These are phyloP conservation scores for Monopterus albus DNA, from an alignment of 2,113 vertebrate species.

Conservation along the genomic window DNA sequence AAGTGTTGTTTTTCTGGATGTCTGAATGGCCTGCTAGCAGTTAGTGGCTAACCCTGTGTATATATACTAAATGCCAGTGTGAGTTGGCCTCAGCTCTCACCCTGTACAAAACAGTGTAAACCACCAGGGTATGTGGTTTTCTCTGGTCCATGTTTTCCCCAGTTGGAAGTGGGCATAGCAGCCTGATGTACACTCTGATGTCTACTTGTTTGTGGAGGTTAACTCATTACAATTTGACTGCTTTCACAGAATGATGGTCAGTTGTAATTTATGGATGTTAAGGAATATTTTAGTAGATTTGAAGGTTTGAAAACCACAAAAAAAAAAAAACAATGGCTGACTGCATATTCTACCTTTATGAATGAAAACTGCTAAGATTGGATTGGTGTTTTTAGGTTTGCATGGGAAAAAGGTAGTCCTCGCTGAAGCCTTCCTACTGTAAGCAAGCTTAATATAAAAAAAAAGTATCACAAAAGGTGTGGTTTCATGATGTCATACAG, in stretches of 20 bases:
- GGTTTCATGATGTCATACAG: constrained; percentile 67
- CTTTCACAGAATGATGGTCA: constrained; percentile 43
- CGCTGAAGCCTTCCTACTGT: background rate
- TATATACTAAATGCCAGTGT: constrained; percentile 75
- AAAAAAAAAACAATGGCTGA: constrained; percentile 32
- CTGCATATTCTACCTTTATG: constrained; percentile 36
- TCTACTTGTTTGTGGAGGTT: constrained; percentile 66
- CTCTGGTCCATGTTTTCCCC: constrained; percentile 67
- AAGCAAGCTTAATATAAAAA: constrained; percentile 11
- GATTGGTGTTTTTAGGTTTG: constrained; percentile 1
- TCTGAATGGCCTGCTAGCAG: constrained; percentile 75
- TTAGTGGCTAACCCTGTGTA: constrained; percentile 81
- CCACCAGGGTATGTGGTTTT: constrained; percentile 70
- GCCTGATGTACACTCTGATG: constrained; percentile 63
- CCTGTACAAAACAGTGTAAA: constrained; percentile 77
- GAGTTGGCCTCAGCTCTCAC: constrained; percentile 72
- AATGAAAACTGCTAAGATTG: background rate
- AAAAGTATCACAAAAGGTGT: constrained; percentile 21
- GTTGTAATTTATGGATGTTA: constrained; percentile 35
- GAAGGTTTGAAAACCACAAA: constrained; percentile 35
- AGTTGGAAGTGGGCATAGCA: constrained; percentile 71
- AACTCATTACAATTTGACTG: constrained; percentile 39
- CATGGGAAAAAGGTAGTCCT: background rate
- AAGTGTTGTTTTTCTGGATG: constrained; percentile 73
- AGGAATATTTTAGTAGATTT: constrained; percentile 51